phyloP scores from a whole-genome alignment of 2,113 vertebrate species.

The Dromiciops gliroides region DNA sequence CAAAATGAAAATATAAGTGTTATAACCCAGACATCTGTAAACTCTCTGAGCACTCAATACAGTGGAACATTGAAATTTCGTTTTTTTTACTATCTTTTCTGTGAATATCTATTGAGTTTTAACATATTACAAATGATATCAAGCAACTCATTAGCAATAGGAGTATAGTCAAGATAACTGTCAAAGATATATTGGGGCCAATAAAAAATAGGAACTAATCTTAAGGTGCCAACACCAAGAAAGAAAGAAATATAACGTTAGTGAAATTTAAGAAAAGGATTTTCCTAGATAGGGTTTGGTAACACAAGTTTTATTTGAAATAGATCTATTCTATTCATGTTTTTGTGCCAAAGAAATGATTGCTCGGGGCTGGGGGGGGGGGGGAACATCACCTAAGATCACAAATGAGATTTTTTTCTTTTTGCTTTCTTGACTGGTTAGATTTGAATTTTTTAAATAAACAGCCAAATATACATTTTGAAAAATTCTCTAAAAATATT shows the following conservation, averaged over 20 bases:
- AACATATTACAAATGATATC: neutral
- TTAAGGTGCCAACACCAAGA: constrained; percentile 39
- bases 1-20: neutral
- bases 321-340: neutral
- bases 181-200: neutral
- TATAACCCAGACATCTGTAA: neutral
- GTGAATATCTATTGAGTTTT: neutral
- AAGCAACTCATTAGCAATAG: neutral
- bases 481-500: neutral
- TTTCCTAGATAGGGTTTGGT: neutral
- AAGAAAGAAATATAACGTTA: neutral
- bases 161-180: neutral
- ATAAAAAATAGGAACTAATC: constrained; percentile 7
- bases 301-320: neutral
- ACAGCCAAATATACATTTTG: neutral
- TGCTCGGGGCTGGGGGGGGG: too few species aligned
- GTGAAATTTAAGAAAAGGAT: neutral
- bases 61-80: constrained; percentile 5
- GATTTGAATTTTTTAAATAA: constrained; percentile 4
- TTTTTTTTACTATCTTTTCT: neutral
- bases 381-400: neutral
- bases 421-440: constrained; percentile 2
- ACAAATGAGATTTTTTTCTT: constrained; percentile 4
- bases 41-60: neutral
- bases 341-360: constrained; percentile 32